phyloP scores from a whole-genome alignment of 1,140 invertebrate species.

The Leptinotarsa lineolata region DNA sequence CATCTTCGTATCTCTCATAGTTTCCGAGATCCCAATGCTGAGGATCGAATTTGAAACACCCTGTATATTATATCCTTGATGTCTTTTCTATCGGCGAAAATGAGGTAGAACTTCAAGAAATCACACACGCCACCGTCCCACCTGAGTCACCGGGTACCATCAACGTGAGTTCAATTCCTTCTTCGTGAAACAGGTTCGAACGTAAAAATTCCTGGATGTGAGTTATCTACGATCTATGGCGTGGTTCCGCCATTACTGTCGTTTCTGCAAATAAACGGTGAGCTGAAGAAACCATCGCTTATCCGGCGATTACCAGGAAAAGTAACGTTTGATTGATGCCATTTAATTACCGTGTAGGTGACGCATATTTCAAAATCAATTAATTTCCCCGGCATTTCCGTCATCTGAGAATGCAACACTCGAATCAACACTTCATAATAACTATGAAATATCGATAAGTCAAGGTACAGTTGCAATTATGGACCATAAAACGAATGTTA shows the following conservation, averaged over 20 bases:
- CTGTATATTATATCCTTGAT: too few relatives aligned
- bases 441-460: constrained; percentile 1
- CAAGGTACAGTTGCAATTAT: constrained; percentile 8
- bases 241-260: constrained; percentile 15
- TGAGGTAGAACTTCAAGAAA: too few relatives aligned
- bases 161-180: background rate
- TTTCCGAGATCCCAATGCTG: too few relatives aligned
- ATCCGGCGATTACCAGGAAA: background rate
- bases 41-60: too few relatives aligned
- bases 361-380: constrained; percentile 8
- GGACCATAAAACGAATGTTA: background rate
- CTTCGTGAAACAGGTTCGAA: constrained; percentile 15
- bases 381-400: background rate
- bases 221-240: constrained; percentile 15
- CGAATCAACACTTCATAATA: constrained; percentile 6
- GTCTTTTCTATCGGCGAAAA: too few relatives aligned
- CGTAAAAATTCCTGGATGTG: constrained; percentile 18
- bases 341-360: constrained; percentile 3
- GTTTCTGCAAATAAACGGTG: background rate
- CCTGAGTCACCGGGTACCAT: background rate
- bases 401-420: background rate
- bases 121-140: background rate
- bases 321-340: background rate
- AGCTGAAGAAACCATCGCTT: constrained; percentile 1
- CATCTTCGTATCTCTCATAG: too few relatives aligned